These are phyloP conservation scores for western clawed frog (Xenopus tropicalis) DNA, from an alignment of 2,113 vertebrate species.

Conservation along the genomic window DNA sequence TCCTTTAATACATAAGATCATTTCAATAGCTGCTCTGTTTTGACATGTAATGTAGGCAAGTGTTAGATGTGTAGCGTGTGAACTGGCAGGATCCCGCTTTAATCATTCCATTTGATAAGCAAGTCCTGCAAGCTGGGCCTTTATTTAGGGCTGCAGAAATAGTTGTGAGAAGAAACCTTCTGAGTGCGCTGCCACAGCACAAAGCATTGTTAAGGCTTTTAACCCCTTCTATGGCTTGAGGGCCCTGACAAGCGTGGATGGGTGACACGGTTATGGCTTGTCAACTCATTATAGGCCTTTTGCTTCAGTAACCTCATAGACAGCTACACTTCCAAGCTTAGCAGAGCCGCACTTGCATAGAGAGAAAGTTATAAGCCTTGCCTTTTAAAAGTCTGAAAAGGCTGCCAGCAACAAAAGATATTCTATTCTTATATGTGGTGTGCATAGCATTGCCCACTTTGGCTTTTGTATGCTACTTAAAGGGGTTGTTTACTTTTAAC, in stretches of 20 bases:
- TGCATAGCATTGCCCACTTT: not conserved
- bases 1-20: slow-evolving; percentile 23
- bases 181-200: not conserved
- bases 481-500: too few relatives aligned
- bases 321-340: slow-evolving; percentile 16
- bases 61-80: slow-evolving; percentile 26
- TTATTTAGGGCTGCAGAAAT: slow-evolving; percentile 22
- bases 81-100: slow-evolving; percentile 16
- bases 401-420: too few relatives aligned
- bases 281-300: slow-evolving; percentile 17
- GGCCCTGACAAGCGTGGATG: slow-evolving; percentile 11
- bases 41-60: slow-evolving; percentile 28
- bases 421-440: too few relatives aligned
- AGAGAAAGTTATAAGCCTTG: not conserved
- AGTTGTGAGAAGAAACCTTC: slow-evolving; percentile 20
- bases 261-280: slow-evolving; percentile 28
- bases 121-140: slow-evolving; percentile 14
- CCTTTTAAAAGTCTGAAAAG: not conserved
- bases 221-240: slow-evolving; percentile 14
- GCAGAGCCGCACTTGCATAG: not conserved
- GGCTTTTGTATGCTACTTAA: not conserved
- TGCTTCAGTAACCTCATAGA: slow-evolving; percentile 32
- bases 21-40: slow-evolving; percentile 18
- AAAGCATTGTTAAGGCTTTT: slow-evolving; percentile 23
- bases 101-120: slow-evolving; percentile 28